These are phyloP conservation scores for Accipiter superciliosus DNA, from an alignment of 2,797 vertebrate species.

Conservation along the genomic window DNA sequence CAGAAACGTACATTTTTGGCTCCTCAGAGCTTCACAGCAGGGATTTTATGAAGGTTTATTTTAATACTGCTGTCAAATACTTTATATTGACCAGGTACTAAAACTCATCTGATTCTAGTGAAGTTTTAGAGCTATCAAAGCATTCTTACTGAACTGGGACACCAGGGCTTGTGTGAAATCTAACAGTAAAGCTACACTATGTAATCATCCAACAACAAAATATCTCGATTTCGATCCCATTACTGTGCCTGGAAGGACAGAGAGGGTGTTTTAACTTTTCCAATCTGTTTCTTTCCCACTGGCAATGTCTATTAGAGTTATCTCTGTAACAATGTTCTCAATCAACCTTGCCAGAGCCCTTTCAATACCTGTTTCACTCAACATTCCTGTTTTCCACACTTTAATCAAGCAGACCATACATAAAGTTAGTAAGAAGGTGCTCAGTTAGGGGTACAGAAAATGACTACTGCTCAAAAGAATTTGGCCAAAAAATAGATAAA, in stretches of 20 bases:
- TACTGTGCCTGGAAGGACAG: constrained; percentile 2
- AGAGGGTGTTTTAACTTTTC: constrained; percentile 21
- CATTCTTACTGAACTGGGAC: constrained; percentile 60
- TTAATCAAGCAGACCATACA: background rate
- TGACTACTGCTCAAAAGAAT: background rate
- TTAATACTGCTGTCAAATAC: constrained; percentile 32
- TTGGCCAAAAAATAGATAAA: background rate
- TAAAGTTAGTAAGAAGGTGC: background rate
- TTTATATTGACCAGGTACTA: constrained; percentile 22
- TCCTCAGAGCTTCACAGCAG: constrained; percentile 14
- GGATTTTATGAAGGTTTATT: constrained; percentile 34
- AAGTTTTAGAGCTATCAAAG: constrained; percentile 50
- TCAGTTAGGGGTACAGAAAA: background rate
- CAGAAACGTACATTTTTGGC: background rate
- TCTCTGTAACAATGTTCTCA: background rate
- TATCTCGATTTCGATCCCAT: background rate
- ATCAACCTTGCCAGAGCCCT: background rate
- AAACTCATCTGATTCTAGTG: background rate
- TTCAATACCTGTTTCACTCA: constrained; percentile 10
- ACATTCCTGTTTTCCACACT: background rate
- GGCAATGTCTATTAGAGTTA: constrained; percentile 33
- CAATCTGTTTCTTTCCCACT: constrained; percentile 15
- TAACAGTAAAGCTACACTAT: constrained; percentile 4
- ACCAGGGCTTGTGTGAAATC: background rate
- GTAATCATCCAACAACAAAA: constrained; percentile 14